These are phyloP conservation scores for Apamea anceps DNA, from an alignment of 2,888 invertebrate genomes.

Conservation along the genomic window DNA sequence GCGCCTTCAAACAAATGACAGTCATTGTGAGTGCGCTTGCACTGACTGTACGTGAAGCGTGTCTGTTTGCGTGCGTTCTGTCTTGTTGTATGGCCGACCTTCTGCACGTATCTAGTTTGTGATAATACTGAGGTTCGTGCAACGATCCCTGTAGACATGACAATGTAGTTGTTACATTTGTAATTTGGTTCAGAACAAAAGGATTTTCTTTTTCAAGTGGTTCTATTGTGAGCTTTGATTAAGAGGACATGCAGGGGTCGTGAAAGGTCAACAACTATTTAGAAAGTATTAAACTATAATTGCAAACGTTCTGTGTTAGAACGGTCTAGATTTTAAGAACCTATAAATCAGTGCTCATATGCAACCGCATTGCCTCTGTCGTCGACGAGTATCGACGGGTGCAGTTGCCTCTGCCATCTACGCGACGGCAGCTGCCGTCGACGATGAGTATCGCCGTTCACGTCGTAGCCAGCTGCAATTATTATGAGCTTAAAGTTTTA, in stretches of 20 bases:
- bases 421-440: too few relatives aligned
- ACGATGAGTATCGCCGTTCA: too few relatives aligned
- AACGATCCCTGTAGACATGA: constrained; percentile 22
- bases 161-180: constrained; percentile 34
- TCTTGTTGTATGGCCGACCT: not conserved
- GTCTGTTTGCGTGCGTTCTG: not conserved
- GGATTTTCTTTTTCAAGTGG: constrained; percentile 29
- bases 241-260: constrained; percentile 18
- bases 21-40: not conserved
- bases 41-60: not conserved
- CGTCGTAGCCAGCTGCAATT: too few relatives aligned
- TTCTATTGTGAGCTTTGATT: constrained; percentile 19
- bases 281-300: not conserved
- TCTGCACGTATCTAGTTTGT: not conserved
- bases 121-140: constrained; percentile 5
- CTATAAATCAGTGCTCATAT: too few relatives aligned
- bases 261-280: not conserved
- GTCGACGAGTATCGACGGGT: too few relatives aligned
- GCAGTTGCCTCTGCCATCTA: too few relatives aligned
- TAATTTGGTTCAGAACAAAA: constrained; percentile 26
- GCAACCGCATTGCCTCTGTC: too few relatives aligned
- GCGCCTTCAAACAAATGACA: too few relatives aligned
- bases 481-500: too few relatives aligned
- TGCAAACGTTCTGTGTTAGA: too few relatives aligned
- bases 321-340: too few relatives aligned